Evolutionary conservation across 2,797 vertebrate species (phyloP), one percentile per base, ranked within the genome.

Genomic region (Antennarius maculatus): DNA sequence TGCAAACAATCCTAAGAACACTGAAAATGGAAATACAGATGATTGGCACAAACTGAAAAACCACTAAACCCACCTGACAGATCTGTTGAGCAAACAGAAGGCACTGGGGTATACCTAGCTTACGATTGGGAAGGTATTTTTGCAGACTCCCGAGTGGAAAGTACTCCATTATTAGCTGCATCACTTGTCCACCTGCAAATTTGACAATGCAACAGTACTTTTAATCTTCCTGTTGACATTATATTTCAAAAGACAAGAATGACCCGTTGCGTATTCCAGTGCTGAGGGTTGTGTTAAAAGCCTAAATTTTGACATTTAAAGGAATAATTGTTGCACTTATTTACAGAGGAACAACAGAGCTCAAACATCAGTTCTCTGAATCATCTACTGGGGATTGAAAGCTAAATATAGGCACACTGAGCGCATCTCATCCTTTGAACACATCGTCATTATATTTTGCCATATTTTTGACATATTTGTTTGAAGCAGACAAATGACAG

Each of bases 121-220:
- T 90, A 66, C 93, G 92, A 59, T 94, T 95, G 53, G 92, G 92
- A 34, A 98, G 85, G 82, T 95, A 97, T 3, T 98, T 95, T 3
- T 92, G 85, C 66, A 99, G 94, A 86, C 96, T 97, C 45, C 97
- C 96, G 55, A 95, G 86, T 0, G 97, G 97, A 46, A 99, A 92
- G 59, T 94, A 99, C 73, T 99, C 97, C 97, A 99, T 99, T 78
- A 99, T 96, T 2, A 99, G 93, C 87, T 97, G 96, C 67, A 98
- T 91, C 2, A 95, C 85, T 81, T 94, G 94, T 53, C 96, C 96
- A 10, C 95, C 97, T 99, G 89, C 56, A 7, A 71, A 48, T 18
- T 34, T 43, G 9, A 74, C 47, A 77, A 76, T 1, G 3, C 29
- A 70, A 54, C 69, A 69, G 9, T 18, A 34, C 15, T 72, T 71